These are phyloP conservation scores for Paramuricea clavata DNA, from an alignment of 92 coral and sea anemone species.

Conservation along the genomic window DNA sequence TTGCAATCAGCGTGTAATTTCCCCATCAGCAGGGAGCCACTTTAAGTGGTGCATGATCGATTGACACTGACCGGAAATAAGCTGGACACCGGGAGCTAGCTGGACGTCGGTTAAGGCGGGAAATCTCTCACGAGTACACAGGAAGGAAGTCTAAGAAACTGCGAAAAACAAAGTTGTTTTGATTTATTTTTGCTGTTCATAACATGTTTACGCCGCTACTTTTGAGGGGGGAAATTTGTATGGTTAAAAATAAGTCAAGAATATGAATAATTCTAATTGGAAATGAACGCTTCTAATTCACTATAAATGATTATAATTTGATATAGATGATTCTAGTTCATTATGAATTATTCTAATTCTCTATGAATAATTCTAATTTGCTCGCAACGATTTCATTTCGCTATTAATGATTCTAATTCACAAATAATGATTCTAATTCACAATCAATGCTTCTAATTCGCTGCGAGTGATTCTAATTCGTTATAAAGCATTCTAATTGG, in stretches of 20 bases:
- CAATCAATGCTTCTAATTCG: not conserved
- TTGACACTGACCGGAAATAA: conserved; percentile 4
- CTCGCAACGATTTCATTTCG: not conserved
- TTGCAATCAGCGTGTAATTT: conserved; percentile 4
- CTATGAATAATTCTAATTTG: not conserved
- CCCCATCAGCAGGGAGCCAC: not conserved
- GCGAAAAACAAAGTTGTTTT: conserved; percentile 12
- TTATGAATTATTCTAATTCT: not conserved
- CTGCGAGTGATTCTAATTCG: not conserved
- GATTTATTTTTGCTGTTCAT: not conserved
- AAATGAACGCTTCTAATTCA: too few species aligned
- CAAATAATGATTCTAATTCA: too few species aligned
- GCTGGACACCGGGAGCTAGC: conserved; percentile 16
- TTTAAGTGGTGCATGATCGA: not conserved
- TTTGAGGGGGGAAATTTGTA: not conserved
- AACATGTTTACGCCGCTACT: not conserved
- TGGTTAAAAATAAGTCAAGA: conserved; percentile 1
- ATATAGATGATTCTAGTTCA: not conserved
- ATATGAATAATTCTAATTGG: not conserved
- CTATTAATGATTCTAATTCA: not conserved
- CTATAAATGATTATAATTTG: not conserved
- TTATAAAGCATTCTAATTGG: not conserved
- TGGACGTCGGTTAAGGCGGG: not conserved
- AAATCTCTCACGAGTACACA: not conserved
- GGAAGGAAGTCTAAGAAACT: not conserved